Evolutionary conservation across 2,888 invertebrate genomes (phyloP).

Genomic region (Nyleta sp.): DNA sequence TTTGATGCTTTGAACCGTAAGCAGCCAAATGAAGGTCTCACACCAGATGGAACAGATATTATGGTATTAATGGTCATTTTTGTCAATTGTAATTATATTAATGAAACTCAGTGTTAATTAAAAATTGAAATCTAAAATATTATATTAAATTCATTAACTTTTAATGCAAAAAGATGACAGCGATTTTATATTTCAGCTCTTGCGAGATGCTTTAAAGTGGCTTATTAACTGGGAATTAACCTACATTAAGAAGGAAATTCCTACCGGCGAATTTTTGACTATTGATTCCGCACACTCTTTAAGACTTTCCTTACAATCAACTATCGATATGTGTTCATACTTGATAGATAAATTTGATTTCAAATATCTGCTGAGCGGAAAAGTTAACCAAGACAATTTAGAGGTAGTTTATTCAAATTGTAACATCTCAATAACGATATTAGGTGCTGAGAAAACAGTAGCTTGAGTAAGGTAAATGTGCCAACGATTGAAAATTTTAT

Average conservation of each 20-base stretch:
- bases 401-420: conserved; percentile 50
- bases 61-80: conserved; percentile 5
- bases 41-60: conserved; percentile 8
- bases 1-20: conserved; percentile 54
- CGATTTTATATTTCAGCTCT: no score
- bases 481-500: no score
- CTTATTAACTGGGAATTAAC: conserved; percentile 20
- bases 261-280: conserved; percentile 6
- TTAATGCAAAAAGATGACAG: no score
- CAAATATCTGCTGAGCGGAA: conserved; percentile 55
- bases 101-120: no score
- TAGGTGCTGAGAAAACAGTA: no score
- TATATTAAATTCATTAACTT: no score
- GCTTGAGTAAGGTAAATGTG: no score
- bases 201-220: conserved; percentile 12
- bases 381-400: conserved; percentile 64
- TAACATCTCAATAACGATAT: no score
- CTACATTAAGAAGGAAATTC: not conserved
- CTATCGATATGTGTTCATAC: conserved; percentile 31
- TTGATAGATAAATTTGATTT: conserved; percentile 36
- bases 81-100: no score
- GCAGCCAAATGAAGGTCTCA: conserved; percentile 46
- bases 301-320: conserved; percentile 23
- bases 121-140: no score
- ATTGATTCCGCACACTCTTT: conserved; percentile 9